Percentiles rank a stretch among this genome's conserved stretches.
phyloP scores from a whole-genome alignment of 2,113 vertebrate species.

The Centropus unirufus region DNA sequence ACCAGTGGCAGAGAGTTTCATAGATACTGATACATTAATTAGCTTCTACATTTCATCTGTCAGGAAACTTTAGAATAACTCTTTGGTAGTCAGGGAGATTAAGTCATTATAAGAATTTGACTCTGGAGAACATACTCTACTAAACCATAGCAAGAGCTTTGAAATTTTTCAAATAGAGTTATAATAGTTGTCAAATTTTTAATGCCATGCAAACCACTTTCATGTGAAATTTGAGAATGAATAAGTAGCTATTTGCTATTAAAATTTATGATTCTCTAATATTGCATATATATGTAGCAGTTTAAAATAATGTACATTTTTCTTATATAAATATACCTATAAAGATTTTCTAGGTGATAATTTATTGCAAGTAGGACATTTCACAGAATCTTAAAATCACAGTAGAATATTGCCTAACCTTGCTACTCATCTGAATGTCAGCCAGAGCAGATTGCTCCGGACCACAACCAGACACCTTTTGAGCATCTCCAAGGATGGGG shows the following conservation, averaged over 20 bases:
- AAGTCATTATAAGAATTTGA: not conserved
- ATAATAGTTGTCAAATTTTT: not conserved
- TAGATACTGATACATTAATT: not conserved
- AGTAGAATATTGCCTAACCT: not conserved
- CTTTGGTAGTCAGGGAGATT: not conserved
- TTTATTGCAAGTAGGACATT: not conserved
- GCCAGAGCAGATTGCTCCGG: not conserved
- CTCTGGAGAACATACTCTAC: not conserved
- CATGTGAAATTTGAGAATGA: not conserved
- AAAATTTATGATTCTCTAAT: not conserved
- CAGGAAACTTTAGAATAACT: not conserved
- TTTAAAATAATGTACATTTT: not conserved
- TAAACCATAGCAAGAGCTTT: not conserved
- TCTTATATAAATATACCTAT: not conserved
- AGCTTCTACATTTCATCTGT: not conserved
- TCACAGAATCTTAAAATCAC: not conserved
- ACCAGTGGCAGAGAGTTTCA: not conserved
- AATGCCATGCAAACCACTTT: not conserved
- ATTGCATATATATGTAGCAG: not conserved
- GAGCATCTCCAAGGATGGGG: not conserved
- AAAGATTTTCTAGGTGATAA: not conserved
- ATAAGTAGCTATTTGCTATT: not conserved
- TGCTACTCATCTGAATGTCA: not conserved
- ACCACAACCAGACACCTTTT: not conserved
- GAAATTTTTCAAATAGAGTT: not conserved